Evolutionary conservation across 2,113 vertebrate genomes (phyloP).

Genomic region (Anoplopoma fimbria): DNA sequence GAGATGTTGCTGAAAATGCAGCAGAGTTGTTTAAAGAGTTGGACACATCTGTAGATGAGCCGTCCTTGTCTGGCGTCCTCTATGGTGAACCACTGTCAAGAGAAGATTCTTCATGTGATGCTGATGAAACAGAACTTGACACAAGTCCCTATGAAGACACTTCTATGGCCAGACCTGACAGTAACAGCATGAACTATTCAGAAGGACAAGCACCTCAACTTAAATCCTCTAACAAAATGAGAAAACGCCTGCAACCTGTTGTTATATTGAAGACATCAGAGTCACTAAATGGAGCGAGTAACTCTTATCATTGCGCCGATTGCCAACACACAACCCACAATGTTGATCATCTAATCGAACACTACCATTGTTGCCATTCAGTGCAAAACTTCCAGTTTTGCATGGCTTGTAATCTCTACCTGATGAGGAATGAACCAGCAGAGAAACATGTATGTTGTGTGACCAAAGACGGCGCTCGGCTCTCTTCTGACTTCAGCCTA

Average conservation of each 20-base stretch:
- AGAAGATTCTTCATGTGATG: slow-evolving; percentile 64
- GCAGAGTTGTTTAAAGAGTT: slow-evolving; percentile 39
- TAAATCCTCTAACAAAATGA: slow-evolving; percentile 56
- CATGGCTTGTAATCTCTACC: slow-evolving; percentile 70
- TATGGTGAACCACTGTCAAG: slow-evolving; percentile 64
- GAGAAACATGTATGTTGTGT: slow-evolving; percentile 67
- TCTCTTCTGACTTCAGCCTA: not conserved
- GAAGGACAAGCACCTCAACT: slow-evolving; percentile 36
- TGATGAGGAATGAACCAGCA: slow-evolving; percentile 46
- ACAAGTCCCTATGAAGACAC: slow-evolving; percentile 7
- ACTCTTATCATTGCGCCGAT: slow-evolving; percentile 65
- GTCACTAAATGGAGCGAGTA: slow-evolving; percentile 7
- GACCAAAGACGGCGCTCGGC: not conserved
- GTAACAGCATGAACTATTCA: not conserved
- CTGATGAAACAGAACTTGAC: slow-evolving; percentile 31
- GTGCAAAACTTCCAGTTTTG: slow-evolving; percentile 68
- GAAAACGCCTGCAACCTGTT: slow-evolving; percentile 78
- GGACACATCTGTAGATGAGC: slow-evolving; percentile 26
- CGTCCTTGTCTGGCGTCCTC: not conserved
- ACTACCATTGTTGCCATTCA: slow-evolving; percentile 72
- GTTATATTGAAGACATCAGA: slow-evolving; percentile 72
- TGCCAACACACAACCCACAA: slow-evolving; percentile 67
- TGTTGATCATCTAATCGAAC: slow-evolving; percentile 78
- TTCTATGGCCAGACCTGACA: not conserved
- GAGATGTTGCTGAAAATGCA: slow-evolving; percentile 46